phyloP scores from a whole-genome alignment of 2,113 vertebrate genomes.

The Heterochromis multidens region DNA sequence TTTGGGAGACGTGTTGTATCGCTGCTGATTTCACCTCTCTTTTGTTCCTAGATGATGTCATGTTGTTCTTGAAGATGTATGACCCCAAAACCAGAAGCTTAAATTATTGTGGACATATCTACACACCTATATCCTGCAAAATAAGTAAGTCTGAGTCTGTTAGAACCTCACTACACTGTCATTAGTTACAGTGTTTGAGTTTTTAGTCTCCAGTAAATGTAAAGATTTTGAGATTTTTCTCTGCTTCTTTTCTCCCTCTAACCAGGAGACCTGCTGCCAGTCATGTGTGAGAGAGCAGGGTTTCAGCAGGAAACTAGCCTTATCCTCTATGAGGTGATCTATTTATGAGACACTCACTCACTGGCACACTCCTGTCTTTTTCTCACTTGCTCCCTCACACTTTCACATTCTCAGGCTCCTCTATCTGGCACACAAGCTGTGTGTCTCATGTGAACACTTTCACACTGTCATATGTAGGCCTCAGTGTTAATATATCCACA shows the following conservation, averaged over 20 bases:
- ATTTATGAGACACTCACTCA: neutral
- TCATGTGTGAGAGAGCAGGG: slow-evolving; percentile 99
- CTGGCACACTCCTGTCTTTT: neutral
- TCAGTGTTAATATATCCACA: neutral
- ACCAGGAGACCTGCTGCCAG: slow-evolving; percentile 94
- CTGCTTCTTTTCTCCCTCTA: slow-evolving; percentile 4
- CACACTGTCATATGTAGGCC: neutral
- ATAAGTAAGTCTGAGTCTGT: slow-evolving; percentile 85
- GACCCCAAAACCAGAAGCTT: slow-evolving; percentile 98
- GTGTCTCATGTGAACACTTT: neutral
- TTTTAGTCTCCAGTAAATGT: neutral
- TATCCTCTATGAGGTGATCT: slow-evolving; percentile 98
- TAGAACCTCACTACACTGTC: neutral
- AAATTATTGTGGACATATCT: slow-evolving; percentile 99
- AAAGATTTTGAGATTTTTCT: neutral
- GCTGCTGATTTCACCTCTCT: neutral
- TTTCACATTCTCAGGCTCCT: neutral
- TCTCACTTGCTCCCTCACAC: neutral
- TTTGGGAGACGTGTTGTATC: neutral
- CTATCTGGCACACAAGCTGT: neutral
- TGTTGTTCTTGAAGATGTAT: slow-evolving; percentile 99
- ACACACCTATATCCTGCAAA: slow-evolving; percentile 99
- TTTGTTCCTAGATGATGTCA: slow-evolving; percentile 87
- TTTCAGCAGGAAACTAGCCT: slow-evolving; percentile 99
- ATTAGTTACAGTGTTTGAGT: neutral